Evolutionary conservation across 2,113 vertebrate genomes (phyloP).

Genomic region (Marcusenius ussheri): DNA sequence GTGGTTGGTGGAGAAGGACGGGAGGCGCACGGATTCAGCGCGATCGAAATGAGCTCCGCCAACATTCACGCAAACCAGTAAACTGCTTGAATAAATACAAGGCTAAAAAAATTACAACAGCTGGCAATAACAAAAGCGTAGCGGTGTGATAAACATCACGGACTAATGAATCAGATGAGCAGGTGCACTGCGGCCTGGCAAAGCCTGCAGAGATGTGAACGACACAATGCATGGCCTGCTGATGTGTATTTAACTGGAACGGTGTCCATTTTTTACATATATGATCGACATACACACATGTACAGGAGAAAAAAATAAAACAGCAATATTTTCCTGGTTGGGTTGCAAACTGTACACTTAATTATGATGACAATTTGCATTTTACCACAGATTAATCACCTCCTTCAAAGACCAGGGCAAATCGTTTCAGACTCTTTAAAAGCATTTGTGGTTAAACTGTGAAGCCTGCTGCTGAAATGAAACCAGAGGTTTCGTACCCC

Average conservation of each 20-base stretch:
- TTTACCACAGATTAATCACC: conserved; percentile 43
- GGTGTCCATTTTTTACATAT: neutral
- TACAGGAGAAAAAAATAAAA: neutral
- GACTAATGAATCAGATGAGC: neutral
- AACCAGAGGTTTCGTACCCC: conserved; percentile 28
- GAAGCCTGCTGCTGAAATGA: conserved; percentile 31
- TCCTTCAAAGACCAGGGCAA: conserved; percentile 35
- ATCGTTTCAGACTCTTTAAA: conserved; percentile 48
- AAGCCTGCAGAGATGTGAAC: neutral
- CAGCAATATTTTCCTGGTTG: neutral
- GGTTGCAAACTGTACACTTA: neutral
- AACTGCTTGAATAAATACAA: neutral
- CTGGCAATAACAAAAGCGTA: neutral
- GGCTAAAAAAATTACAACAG: neutral
- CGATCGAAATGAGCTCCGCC: too few species aligned
- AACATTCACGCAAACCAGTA: neutral
- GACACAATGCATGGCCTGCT: neutral
- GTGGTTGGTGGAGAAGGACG: neutral
- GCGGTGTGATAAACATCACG: neutral
- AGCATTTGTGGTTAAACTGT: conserved; percentile 17
- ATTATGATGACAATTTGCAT: conserved; percentile 46
- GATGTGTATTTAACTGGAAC: neutral
- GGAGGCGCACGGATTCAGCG: neutral
- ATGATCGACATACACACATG: neutral
- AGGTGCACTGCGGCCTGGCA: neutral